These are phyloP conservation scores for Saturnia japonica DNA, from an alignment of 2,888 invertebrate species.

Conservation along the genomic window DNA sequence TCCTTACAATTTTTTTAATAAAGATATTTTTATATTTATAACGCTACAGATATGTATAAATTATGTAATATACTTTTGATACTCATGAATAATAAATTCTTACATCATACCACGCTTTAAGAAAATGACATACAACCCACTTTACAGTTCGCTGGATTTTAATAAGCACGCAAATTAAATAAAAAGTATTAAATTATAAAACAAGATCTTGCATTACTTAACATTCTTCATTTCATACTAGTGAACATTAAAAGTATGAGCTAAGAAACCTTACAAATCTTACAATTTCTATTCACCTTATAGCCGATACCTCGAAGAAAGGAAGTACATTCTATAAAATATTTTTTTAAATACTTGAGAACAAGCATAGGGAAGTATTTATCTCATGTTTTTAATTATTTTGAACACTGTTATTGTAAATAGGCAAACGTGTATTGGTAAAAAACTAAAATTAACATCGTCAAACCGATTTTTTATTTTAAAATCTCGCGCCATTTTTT, in stretches of 20 bases:
- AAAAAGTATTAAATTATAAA: neutral
- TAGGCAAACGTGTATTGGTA: neutral
- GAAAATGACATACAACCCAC: neutral
- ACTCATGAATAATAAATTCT: neutral
- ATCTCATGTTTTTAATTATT: neutral
- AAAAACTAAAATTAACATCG: neutral
- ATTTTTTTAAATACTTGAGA: neutral
- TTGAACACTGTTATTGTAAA: neutral
- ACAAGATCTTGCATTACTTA: neutral
- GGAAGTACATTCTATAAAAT: neutral
- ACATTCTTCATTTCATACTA: neutral
- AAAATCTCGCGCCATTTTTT: slow-evolving; percentile 44
- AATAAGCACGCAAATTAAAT: neutral
- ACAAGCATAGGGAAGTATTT: neutral
- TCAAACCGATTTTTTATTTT: slow-evolving; percentile 15
- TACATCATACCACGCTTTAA: neutral
- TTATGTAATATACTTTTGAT: no score
- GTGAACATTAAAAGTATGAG: neutral
- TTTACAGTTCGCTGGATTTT: neutral
- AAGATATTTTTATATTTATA: no score
- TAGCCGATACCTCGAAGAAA: neutral
- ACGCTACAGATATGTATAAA: no score
- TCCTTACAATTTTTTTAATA: no score
- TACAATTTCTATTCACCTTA: neutral
- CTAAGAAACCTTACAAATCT: neutral